phyloP scores from a whole-genome alignment of 2,113 vertebrate species.

The Hemiscyllium ocellatum region DNA sequence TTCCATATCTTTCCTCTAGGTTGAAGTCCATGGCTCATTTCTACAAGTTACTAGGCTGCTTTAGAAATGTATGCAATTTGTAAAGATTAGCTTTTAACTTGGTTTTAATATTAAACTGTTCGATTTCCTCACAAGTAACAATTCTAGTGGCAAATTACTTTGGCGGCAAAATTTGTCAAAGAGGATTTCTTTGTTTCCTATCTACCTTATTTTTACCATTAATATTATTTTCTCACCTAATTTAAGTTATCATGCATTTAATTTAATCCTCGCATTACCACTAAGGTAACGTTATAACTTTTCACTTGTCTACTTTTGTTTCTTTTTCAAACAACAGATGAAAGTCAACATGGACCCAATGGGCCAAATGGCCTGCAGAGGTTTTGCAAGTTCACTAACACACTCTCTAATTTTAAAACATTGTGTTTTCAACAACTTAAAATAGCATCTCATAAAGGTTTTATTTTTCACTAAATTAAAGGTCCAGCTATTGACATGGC shows the following conservation, averaged over 20 bases:
- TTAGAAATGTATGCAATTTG: background rate
- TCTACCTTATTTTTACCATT: background rate
- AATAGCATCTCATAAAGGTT: background rate
- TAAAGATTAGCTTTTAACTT: slow-evolving; percentile 3
- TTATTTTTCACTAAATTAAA: background rate
- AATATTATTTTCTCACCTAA: background rate
- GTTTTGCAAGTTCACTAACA: background rate
- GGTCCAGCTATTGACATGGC: background rate
- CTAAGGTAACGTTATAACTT: background rate
- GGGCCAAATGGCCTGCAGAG: background rate
- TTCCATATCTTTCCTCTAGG: background rate
- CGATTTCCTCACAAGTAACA: slow-evolving; percentile 23
- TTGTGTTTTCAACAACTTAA: background rate
- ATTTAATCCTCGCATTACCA: background rate
- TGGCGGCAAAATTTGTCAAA: background rate
- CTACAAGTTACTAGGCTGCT: background rate
- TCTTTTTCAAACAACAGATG: background rate
- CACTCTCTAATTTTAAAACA: background rate
- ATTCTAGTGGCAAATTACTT: background rate
- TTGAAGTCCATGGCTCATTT: background rate
- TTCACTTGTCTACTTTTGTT: background rate
- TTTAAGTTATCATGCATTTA: background rate
- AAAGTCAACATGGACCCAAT: background rate
- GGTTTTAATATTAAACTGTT: background rate
- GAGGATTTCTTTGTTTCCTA: background rate